Percentiles rank a stretch among this genome's conserved stretches.
phyloP scores from a whole-genome alignment of 2,888 invertebrate genomes.

The Caenorhabditis wallacei region DNA sequence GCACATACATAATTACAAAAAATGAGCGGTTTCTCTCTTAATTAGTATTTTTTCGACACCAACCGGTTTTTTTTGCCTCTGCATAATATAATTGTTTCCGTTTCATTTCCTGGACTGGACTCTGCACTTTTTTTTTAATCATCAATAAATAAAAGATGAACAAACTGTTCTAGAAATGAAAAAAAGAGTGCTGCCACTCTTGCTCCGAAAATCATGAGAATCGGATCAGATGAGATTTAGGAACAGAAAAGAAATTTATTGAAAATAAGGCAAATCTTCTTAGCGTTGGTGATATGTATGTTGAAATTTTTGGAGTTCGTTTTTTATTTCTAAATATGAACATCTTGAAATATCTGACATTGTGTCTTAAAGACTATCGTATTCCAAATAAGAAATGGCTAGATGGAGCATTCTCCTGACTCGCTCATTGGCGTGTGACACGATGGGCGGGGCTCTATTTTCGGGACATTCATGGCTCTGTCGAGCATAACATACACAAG shows the following conservation, averaged over 20 bases:
- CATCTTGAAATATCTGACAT: not conserved
- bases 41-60: slow-evolving; percentile 27
- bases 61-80: not conserved
- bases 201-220: slow-evolving; percentile 29
- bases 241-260: slow-evolving; percentile 6
- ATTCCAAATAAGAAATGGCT: slow-evolving; percentile 54
- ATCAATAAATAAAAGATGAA: slow-evolving; percentile 12
- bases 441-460: slow-evolving; percentile 53
- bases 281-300: not conserved
- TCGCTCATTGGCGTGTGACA: slow-evolving; percentile 63
- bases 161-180: not conserved
- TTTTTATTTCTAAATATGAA: not conserved
- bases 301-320: not conserved
- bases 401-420: slow-evolving; percentile 19
- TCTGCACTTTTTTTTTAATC: slow-evolving; percentile 18
- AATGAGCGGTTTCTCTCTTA: not conserved
- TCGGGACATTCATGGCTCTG: slow-evolving; percentile 59
- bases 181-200: slow-evolving; percentile 1
- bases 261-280: slow-evolving; percentile 21
- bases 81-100: slow-evolving; percentile 38
- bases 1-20: slow-evolving; percentile 18
- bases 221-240: slow-evolving; percentile 31
- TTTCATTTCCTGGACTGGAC: slow-evolving; percentile 21
- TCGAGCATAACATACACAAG: slow-evolving; percentile 56
- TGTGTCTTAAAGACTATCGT: slow-evolving; percentile 41